Conservation (phyloP, 1,140 invertebrate species). For the Achroia grisella region DNA sequence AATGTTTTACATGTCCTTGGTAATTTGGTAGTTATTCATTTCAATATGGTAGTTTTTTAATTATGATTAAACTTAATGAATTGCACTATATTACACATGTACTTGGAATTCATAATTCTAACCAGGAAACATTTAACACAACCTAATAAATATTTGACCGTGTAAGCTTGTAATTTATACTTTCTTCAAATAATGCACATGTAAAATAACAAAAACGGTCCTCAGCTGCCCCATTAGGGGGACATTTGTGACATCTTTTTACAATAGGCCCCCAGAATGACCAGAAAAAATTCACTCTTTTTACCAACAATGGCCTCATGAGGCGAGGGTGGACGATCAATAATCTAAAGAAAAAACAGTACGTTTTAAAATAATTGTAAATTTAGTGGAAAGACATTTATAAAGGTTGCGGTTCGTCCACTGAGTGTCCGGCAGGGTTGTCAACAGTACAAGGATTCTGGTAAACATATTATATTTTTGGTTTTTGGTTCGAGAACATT, state of each 20-base stretch:
- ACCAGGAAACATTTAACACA: too few species aligned
- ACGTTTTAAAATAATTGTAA: constrained; percentile 47
- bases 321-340: constrained; percentile 59
- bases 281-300: constrained; percentile 56
- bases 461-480: too few species aligned
- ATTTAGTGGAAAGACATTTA: constrained; percentile 54
- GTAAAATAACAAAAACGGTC: constrained; percentile 25
- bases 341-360: constrained; percentile 37
- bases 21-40: too few species aligned
- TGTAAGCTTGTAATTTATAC: constrained; percentile 17
- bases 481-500: too few species aligned
- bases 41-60: too few species aligned
- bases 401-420: constrained; percentile 41
- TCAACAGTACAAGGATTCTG: too few species aligned
- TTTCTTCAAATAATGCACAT: constrained; percentile 21
- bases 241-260: constrained; percentile 51
- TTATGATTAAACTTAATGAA: too few species aligned
- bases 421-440: constrained; percentile 46
- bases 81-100: too few species aligned
- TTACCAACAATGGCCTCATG: constrained; percentile 37
- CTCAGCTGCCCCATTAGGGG: constrained; percentile 49
- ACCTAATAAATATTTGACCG: not conserved
- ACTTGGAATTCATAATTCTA: too few species aligned
- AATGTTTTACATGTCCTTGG: too few species aligned
- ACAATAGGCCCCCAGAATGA: constrained; percentile 55